Base-by-base conservation (phyloP, 2,797 vertebrate genomes). In the Pangasius krempfi region DNA sequence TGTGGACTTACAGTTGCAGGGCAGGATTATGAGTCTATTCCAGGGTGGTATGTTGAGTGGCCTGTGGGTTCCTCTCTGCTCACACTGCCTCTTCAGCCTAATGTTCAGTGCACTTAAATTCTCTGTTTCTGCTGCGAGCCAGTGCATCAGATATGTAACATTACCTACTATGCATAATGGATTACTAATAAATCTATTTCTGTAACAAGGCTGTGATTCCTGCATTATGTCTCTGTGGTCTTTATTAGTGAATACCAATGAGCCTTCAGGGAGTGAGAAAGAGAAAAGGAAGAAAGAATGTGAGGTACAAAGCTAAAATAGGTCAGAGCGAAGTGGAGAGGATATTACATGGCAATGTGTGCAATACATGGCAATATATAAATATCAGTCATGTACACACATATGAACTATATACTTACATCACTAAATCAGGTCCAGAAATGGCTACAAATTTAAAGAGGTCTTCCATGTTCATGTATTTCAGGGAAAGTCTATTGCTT, bases 161-260 rank as follows among this genome's bases (percentile, higher is more conserved):
- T 92, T 92, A 91, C 84, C 90, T 89, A 89, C 88, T 92, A 90
- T 91, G 88, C 90, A 92, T 92, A 92, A 92, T 91, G 90, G 90
- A 92, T 92, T 92, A 91, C 90, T 84, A 90, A 90, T 91, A 92
- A 91, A 90, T 92, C 89, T 92, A 92, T 92, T 92, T 91, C 88
- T 90, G 91, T 89, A 91, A 90, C 70, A 84, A 81, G 87, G 85
- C 79, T 90, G 89, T 86, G 83, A 85, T 87, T 90, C 73, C 79
- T 89, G 87, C 84, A 89, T 90, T 91, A 89, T 90, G 89, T 89
- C 91, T 89, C 89, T 81, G 85, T 76, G 89, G 88, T 90, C 88
- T 91, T 92, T 92, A 91, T 90, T 89, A 91, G 89, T 88, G 90
- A 90, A 92, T 90, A 89, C 52, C 90, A 90, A 90, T 92, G 89